A percentile compares a stretch with the other conserved stretches of the same genome.
phyloP scores from a whole-genome alignment of 1,140 invertebrate genomes.

The Melipona quadrifasciata region DNA sequence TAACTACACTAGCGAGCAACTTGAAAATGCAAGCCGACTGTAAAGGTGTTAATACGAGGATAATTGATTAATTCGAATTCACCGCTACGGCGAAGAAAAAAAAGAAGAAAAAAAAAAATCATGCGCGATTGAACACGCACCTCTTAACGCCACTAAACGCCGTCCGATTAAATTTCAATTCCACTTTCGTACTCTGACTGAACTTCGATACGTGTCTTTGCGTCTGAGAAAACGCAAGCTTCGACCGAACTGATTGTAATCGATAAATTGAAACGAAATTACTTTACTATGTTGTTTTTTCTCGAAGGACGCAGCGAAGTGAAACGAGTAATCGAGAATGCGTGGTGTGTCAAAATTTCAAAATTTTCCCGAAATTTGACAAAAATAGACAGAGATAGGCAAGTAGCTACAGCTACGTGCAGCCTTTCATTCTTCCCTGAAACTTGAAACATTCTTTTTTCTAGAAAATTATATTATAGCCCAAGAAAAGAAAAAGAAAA shows the following conservation, averaged over 20 bases:
- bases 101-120: background rate
- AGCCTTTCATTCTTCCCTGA: background rate
- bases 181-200: too few relatives aligned
- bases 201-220: too few relatives aligned
- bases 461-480: background rate
- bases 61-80: constrained; percentile 60
- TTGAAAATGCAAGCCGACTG: constrained; percentile 33
- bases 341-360: too few relatives aligned
- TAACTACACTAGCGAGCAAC: constrained; percentile 15
- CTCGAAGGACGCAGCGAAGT: too few relatives aligned
- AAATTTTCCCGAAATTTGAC: background rate
- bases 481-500: background rate
- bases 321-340: too few relatives aligned
- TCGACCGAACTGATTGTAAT: too few relatives aligned
- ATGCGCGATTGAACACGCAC: constrained; percentile 22
- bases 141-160: background rate
- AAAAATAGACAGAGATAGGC: too few relatives aligned
- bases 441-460: background rate
- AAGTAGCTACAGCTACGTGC: too few relatives aligned
- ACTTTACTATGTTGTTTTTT: too few relatives aligned
- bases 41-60: constrained; percentile 69
- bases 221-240: too few relatives aligned
- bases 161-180: background rate
- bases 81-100: background rate
- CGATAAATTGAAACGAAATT: too few relatives aligned